Evolutionary conservation across 1,140 invertebrate genomes (phyloP).

Genomic region (Thaumetopoea pityocampa): DNA sequence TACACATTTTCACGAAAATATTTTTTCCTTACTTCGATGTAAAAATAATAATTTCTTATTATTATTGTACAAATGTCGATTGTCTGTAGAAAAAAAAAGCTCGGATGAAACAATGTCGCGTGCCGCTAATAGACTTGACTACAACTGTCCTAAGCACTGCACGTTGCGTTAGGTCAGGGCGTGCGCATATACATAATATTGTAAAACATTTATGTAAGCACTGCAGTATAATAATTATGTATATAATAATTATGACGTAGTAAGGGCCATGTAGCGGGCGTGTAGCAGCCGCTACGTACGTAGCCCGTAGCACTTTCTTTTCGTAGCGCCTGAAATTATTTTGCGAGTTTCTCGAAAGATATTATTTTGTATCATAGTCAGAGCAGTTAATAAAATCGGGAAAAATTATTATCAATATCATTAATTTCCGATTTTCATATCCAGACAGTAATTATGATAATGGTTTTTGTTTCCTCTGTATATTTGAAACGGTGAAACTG

Average conservation of each 20-base stretch:
- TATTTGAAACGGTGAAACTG: neutral
- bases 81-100: slow-evolving; percentile 1
- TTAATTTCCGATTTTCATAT: slow-evolving; percentile 1
- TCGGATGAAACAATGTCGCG: neutral
- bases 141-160: slow-evolving; percentile 11
- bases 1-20: no score
- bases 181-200: slow-evolving; percentile 4
- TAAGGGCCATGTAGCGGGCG: slow-evolving; percentile 9
- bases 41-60: no score
- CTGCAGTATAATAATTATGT: slow-evolving; percentile 1
- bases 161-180: slow-evolving; percentile 21
- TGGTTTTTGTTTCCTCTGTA: neutral
- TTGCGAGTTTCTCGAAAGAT: neutral
- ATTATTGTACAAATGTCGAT: neutral
- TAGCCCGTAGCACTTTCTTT: slow-evolving; percentile 24
- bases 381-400: slow-evolving; percentile 3
- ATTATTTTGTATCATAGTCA: neutral
- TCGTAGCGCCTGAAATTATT: slow-evolving; percentile 10
- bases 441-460: slow-evolving; percentile 1
- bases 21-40: no score
- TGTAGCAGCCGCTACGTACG: slow-evolving; percentile 28
- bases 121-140: no score
- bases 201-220: neutral
- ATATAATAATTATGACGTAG: slow-evolving; percentile 4
- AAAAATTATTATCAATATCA: neutral